A percentile compares a stretch with the other conserved stretches of the same genome.
These are phyloP conservation scores for Machimus atricapillus DNA, from an alignment of 2,888 invertebrate genomes.

Conservation along the genomic window DNA sequence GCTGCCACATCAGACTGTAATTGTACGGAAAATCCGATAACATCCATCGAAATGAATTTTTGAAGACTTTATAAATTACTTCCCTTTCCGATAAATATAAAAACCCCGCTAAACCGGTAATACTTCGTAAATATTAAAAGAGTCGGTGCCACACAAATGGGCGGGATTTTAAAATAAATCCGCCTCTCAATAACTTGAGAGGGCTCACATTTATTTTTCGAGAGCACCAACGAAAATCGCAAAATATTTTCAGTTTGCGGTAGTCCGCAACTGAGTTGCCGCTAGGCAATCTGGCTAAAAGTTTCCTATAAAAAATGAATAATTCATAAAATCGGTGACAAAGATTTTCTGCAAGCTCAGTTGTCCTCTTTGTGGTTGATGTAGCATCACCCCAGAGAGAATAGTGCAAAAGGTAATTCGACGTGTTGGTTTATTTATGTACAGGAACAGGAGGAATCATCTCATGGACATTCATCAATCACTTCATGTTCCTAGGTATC, in stretches of 20 bases:
- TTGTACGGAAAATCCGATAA: neutral
- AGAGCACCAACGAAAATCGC: neutral
- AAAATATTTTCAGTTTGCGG: neutral
- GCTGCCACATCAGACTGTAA: neutral
- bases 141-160: neutral
- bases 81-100: neutral
- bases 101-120: neutral
- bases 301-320: neutral
- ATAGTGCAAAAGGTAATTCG: neutral
- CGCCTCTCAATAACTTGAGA: neutral
- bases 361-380: neutral
- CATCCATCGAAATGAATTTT: neutral
- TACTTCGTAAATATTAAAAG: neutral
- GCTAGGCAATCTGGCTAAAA: neutral
- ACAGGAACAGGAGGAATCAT: neutral
- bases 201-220: neutral
- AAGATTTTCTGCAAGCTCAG: neutral
- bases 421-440: neutral
- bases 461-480: neutral
- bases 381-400: neutral
- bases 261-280: neutral
- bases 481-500: neutral
- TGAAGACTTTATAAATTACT: neutral
- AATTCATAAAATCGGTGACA: neutral
- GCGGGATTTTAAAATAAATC: neutral